Base-by-base conservation (phyloP, 2,113 vertebrate species). In the Rousettus leschenaultii region DNA sequence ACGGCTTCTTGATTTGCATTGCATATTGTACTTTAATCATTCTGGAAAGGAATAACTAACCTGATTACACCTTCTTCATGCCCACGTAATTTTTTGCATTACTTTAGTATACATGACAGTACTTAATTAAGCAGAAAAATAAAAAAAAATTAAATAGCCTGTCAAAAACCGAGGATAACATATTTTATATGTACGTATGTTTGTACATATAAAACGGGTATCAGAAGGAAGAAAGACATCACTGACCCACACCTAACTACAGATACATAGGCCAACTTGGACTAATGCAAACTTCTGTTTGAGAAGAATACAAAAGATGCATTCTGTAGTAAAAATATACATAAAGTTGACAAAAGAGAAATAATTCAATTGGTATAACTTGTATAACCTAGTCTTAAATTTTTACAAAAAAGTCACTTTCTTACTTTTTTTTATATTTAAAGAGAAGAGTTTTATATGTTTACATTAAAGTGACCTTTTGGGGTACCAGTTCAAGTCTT, bases 381-480 rank as follows among this genome's bases (percentile, higher is more conserved):
- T 96, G 91, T 48, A 68, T 82, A 94, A 28, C 26, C 28, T 38
- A 78, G 43, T 51, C 68, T 94, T 92, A 83, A 22, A 26, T 90
- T 68, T 87, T 83, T 15, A 82, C 16, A 59, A 71, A 90, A 96
- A 61, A 63, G 22, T 40, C 2, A 75, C 16, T 78, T 86, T 93
- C 21, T 95, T 94, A 70, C 5, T 59, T 59, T 26, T 26, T 59
- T 24, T 59, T 24, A 24, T 59, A 59, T 59, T 59, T 89, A 26
- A 63, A 90, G 45, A 28, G 8, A 68, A 90, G 45, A 28, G 6
- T 89, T 95, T 93, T 95, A 93, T 51, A 55, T 96, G 11, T 91
- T 97, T 93, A 78, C 0, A 12, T 53, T 88, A 94, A 95, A 73
- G n/a, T 91, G n/a, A 78, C 14, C 30, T 85, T 88, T 93, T 92